Evolutionary conservation across 2,113 vertebrate genomes (phyloP), one percentile per base, ranked within the genome.

Genomic region (Mirounga angustirostris): DNA sequence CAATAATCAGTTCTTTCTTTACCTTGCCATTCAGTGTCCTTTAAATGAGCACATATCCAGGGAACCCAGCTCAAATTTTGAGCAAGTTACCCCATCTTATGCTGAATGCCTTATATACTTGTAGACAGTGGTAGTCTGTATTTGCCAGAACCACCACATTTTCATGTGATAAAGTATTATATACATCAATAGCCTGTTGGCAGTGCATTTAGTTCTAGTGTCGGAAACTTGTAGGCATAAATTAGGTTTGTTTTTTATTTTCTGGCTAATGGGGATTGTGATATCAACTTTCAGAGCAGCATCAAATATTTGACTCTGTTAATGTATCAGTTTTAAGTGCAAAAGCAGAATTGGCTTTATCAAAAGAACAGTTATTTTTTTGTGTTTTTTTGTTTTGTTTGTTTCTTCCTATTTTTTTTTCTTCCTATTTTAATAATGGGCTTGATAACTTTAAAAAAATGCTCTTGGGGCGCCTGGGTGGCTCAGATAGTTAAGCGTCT

Each of bases 61-160:
- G 46, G 52, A 95, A 83, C 84, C 11, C 15, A 56, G 61, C 36
- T 92, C 71, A 81, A 61, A 54, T 89, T 89, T 58, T 88, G 81
- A 96, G 90, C 74, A 30, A 46, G 36, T 79, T 71, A 43, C 14
- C n/a, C 10, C 18, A 36, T 88, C 61, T 81, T 91, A 71, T 76
- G 69, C 54, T 95, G 97, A 94, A 89, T 76, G 54, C 81, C 93
- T 98, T 78, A 89, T 67, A 22, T 56, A 15, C 71, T 93, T 85
- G 52, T 30, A 97, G 92, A 96, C 58, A 81, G 76, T 30, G 33
- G 43, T 30, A 78, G 89, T 86, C 88, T 96, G 0, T 33, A 59
- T 84, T 80, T 87, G 36, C 36, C 52, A 65, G 91, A 74, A 95
- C 87, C 28, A 90, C 87, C 46, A n/a, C 52, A 94, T 97, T 97